Evolutionary conservation across 1,140 invertebrate species (phyloP), one percentile per base, ranked within the genome.

Genomic region (Whitmania pigra): DNA sequence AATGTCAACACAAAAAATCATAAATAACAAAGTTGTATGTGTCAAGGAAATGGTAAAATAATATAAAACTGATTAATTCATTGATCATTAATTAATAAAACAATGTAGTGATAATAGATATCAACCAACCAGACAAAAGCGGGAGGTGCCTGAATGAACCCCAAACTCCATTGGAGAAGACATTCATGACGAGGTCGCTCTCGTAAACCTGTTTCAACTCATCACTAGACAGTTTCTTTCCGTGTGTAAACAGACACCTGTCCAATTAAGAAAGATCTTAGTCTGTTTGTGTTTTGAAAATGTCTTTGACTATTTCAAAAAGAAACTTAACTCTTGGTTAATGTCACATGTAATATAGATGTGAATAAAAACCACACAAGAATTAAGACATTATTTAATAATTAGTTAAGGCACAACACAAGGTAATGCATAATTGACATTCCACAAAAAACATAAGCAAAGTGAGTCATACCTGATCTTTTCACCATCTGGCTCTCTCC

Each of bases 151-250:
- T 85, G 81, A 88, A 92, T 17, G 87, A 87, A 72, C 94, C 94
- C 91, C 92, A 96, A 27, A 84, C 82, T 25, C 87, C 88, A 77
- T 88, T 85, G 77, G 88, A 88, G 71, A 88, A 85, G 29, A 96
- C 88, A 82, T 96, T 96, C 73, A 90, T 87, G 22, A 90, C 84
- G 11, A 97, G 79, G 82, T 95, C 91, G 77, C 88, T 88, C 49
- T 85, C 80, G 63, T 90, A 78, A 77, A 93, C 43, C 20, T 81
- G 79, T 75, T 89, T 91, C 6, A 85, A 80, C 54, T 72, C 67
- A 17, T 54, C 54, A 53, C 6, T 18, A 2, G 22, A 25, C 57
- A 63, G 11, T 20, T 63, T 31, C 22, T 22, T 22, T 25, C 57
- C 29, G 15, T 18, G 1, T 7, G 22, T 63, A 7, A 63, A 63